A percentile compares a stretch with the other conserved stretches of the same genome.
These are phyloP conservation scores for Peromyscus aztecus DNA, from an alignment of 2,797 vertebrate genomes.

Conservation along the genomic window DNA sequence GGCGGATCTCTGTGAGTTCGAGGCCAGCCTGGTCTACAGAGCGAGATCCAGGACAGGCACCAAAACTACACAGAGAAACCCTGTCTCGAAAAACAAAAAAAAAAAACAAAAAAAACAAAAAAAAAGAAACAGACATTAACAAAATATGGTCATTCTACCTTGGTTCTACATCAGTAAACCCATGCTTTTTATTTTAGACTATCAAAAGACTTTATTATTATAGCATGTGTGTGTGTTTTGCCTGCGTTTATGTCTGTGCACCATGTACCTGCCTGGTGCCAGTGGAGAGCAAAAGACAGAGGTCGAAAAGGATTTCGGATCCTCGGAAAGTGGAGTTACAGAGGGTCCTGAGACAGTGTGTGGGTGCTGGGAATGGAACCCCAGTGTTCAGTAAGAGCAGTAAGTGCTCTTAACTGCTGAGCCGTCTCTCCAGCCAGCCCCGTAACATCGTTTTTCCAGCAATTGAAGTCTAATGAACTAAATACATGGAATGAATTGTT, in stretches of 20 bases:
- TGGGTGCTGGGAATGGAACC: background rate
- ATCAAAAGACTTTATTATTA: background rate
- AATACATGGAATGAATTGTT: background rate
- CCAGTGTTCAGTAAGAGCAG: background rate
- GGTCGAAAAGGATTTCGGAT: background rate
- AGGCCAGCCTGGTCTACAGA: too few relatives aligned
- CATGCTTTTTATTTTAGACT: background rate
- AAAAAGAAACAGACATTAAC: too few relatives aligned
- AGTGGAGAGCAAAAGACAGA: background rate
- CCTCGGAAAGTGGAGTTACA: background rate
- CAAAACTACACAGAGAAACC: too few relatives aligned
- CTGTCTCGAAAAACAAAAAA: too few relatives aligned
- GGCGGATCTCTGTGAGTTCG: too few relatives aligned
- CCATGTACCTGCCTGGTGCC: background rate
- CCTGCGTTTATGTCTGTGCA: background rate
- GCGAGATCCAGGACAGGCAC: too few relatives aligned
- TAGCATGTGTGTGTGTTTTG: background rate
- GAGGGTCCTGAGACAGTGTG: background rate
- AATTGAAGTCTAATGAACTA: background rate
- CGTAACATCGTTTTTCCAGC: background rate
- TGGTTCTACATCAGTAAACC: background rate
- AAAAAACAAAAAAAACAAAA: too few relatives aligned
- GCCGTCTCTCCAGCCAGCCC: background rate
- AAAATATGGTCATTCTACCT: too few relatives aligned
- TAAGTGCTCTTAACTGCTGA: background rate